These are phyloP conservation scores for Stenopsyche tienmushanensis DNA, from an alignment of 1,140 invertebrate genomes.

Conservation along the genomic window DNA sequence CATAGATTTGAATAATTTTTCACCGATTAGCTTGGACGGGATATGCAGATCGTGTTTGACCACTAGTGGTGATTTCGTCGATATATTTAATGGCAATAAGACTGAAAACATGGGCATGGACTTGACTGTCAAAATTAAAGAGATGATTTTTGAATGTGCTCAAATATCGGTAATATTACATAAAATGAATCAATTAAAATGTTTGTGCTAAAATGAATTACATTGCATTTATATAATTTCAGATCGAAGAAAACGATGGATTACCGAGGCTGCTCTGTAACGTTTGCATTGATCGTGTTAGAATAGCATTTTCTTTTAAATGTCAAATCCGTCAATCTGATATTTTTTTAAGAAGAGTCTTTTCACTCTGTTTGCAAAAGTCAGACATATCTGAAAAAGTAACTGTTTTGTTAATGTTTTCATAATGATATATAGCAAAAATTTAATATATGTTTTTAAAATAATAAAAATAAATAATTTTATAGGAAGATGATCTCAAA, in stretches of 20 bases:
- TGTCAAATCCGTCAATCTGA: constrained; percentile 17
- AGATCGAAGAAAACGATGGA: constrained; percentile 15
- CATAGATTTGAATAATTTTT: too few relatives aligned
- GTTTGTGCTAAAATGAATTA: not conserved
- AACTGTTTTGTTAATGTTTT: not conserved
- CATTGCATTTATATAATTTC: not conserved
- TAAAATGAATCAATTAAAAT: not conserved
- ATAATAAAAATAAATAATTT: not conserved
- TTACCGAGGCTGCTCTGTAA: constrained; percentile 13
- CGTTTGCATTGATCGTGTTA: constrained; percentile 1
- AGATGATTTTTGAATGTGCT: not conserved
- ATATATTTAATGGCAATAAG: not conserved
- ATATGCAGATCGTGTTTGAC: not conserved
- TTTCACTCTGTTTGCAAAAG: not conserved
- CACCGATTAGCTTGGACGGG: not conserved
- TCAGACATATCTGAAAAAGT: not conserved
- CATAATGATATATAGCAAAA: too few relatives aligned
- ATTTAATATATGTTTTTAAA: not conserved
- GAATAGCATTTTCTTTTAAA: constrained; percentile 13
- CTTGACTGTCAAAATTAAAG: not conserved
- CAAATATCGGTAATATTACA: not conserved
- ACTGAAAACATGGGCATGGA: not conserved
- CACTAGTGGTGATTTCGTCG: not conserved
- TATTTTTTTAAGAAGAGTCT: not conserved
- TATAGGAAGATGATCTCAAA: not conserved